phyloP scores from a whole-genome alignment of 2,888 invertebrate genomes.

The Drosophila birchii region DNA sequence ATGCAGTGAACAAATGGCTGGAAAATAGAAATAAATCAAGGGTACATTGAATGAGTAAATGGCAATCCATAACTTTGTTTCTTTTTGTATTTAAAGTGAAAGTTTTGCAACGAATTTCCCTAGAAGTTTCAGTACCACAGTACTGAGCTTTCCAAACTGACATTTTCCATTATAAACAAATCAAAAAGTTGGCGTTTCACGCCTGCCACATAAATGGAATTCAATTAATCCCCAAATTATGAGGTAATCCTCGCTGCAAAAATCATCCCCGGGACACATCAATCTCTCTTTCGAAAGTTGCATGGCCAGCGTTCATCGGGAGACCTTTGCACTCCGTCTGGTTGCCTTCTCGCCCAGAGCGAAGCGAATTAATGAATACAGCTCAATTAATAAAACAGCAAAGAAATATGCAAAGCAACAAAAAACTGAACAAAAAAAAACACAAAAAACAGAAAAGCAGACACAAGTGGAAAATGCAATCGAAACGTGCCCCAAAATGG shows the following conservation, averaged over 20 bases:
- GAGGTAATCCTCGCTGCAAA: slow-evolving; percentile 22
- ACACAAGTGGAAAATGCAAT: slow-evolving; percentile 55
- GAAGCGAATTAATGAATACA: slow-evolving; percentile 47
- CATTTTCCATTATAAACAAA: slow-evolving; percentile 26
- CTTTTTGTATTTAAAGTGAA: background rate
- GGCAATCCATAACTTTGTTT: background rate
- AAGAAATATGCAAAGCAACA: slow-evolving; percentile 62
- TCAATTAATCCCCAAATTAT: slow-evolving; percentile 28
- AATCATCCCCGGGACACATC: slow-evolving; percentile 44
- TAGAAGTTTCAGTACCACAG: background rate
- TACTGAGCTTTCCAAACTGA: slow-evolving; percentile 4
- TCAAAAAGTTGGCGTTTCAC: slow-evolving; percentile 31
- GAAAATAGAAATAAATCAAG: slow-evolving; percentile 15
- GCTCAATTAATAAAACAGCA: slow-evolving; percentile 70
- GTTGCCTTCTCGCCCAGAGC: slow-evolving; percentile 39
- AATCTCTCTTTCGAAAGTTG: slow-evolving; percentile 66
- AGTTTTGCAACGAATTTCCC: slow-evolving; percentile 6
- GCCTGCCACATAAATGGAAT: slow-evolving; percentile 37
- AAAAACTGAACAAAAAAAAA: slow-evolving; percentile 5
- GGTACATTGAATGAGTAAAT: slow-evolving; percentile 1
- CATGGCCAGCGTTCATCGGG: slow-evolving; percentile 52
- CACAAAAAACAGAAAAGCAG: slow-evolving; percentile 11
- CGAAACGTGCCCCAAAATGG: slow-evolving; percentile 62
- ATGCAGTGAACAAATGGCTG: slow-evolving; percentile 52
- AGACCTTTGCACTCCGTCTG: slow-evolving; percentile 33